These are phyloP conservation scores for Galerucella pusilla DNA, from an alignment of 2,888 invertebrate genomes.

Conservation along the genomic window DNA sequence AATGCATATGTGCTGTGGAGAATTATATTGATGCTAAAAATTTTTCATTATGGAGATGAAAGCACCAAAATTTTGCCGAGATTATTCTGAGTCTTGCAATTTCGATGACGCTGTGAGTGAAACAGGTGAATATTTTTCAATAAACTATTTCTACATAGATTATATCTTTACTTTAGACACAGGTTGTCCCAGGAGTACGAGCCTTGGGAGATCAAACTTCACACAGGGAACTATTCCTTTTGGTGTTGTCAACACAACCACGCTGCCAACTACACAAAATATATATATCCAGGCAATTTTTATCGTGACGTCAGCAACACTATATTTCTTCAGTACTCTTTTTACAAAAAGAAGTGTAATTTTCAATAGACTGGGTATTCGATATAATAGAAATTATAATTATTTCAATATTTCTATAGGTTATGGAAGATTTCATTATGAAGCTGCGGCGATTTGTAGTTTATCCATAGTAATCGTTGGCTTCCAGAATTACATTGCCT, in stretches of 20 bases:
- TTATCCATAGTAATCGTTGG: slow-evolving; percentile 73
- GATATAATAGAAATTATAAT: no score
- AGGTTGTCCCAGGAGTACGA: no score
- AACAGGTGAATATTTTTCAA: slow-evolving; percentile 30
- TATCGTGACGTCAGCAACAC: no score
- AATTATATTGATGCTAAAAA: neutral
- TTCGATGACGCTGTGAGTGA: slow-evolving; percentile 34
- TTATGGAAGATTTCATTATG: slow-evolving; percentile 76
- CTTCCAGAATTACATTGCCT: slow-evolving; percentile 75
- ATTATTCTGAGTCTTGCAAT: slow-evolving; percentile 19
- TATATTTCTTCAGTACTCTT: no score
- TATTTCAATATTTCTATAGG: slow-evolving; percentile 64
- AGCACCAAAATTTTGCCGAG: slow-evolving; percentile 22
- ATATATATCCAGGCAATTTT: no score
- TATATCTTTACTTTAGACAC: no score
- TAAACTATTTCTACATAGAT: neutral
- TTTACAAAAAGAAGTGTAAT: no score
- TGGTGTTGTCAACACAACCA: no score
- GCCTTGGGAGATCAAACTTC: no score
- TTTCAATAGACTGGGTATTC: no score
- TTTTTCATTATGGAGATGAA: slow-evolving; percentile 20
- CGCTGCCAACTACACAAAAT: no score
- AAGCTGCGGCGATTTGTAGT: slow-evolving; percentile 73
- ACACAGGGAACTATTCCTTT: no score
- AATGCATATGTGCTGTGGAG: neutral